Evolutionary conservation across 1,140 invertebrate genomes (phyloP), one percentile per base, ranked within the genome.

Genomic region (Brachionus rubens): DNA sequence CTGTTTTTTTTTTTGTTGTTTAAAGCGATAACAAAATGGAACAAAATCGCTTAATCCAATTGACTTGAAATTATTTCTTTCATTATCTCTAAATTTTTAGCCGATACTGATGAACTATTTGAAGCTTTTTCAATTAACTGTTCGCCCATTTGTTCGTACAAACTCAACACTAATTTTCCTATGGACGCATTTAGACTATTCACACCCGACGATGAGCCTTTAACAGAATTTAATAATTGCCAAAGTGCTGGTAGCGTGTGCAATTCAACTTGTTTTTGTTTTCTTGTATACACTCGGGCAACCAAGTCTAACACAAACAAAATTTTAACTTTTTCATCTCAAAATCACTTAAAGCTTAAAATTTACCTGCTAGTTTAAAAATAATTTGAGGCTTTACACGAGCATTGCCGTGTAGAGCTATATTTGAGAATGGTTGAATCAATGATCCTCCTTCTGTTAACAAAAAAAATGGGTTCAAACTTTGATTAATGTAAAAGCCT

Each of bases 311-410:
- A 52, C 48, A 75, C 40, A 78, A 67, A 59, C 54, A 36, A 52
- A 36, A 56, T n/a, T 14, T 65, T 41, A 36, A 59, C 19, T 36
- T 36, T 36, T 56, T 75, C 16, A 1, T 12, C 19, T 28, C 14
- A 1, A n/a, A 14, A 16, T 6, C 14, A 16, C 10, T 46, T 24
- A 30, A 50, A 21, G 19, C 12, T 16, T 24, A 70, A 21, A 19
- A 78, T 80, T 79, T 80, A 84, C 83, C 82, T 68, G 82, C 81
- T 16, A 83, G 80, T 79, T 81, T 82, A 19, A 80, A 78, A 12
- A 84, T 81, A 77, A 84, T 80, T 36, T 84, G 82, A 19, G 82
- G 80, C 62, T 83, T 83, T 65, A 81, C 81, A 26, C 82, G 79
- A 16, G 80, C 77, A 77, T 79, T 83, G 7, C 81, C 82, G 76